Percentiles rank a stretch among this genome's conserved stretches.
These are phyloP conservation scores for Ancistrus triradiatus DNA, from an alignment of 2,113 vertebrate genomes.

Conservation along the genomic window DNA sequence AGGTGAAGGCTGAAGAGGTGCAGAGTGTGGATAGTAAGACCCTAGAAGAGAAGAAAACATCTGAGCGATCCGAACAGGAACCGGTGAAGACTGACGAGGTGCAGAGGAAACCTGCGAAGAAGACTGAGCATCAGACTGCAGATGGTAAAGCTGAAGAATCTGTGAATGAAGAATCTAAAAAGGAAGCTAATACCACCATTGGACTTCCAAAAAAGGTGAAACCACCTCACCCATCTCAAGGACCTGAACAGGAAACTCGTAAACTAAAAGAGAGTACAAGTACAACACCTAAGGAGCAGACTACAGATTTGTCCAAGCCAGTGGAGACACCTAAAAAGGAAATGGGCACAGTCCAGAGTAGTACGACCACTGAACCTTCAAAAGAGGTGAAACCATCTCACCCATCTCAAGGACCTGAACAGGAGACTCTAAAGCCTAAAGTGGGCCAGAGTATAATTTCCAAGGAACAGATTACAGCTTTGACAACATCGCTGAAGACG, in stretches of 20 bases:
- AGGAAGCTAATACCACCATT: background rate
- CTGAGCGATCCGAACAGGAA: background rate
- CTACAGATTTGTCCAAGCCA: too few relatives aligned
- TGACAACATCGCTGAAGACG: background rate
- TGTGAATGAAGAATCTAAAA: background rate
- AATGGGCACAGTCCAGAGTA: slow-evolving; percentile 10
- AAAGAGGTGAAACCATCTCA: background rate
- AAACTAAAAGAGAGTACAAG: background rate
- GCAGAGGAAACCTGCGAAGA: background rate
- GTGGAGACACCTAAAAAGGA: slow-evolving; percentile 1
- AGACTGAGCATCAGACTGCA: background rate
- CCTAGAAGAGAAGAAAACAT: background rate
- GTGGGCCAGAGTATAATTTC: too few relatives aligned
- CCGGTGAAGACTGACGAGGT: background rate
- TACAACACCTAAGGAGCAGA: too few relatives aligned
- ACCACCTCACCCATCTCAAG: background rate
- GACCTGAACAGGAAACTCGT: slow-evolving; percentile 9
- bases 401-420: slow-evolving; percentile 1
- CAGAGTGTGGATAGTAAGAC: background rate
- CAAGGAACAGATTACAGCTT: too few relatives aligned
- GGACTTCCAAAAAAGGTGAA: background rate
- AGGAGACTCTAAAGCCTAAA: background rate
- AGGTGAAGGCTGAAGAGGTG: too few relatives aligned
- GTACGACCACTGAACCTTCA: background rate
- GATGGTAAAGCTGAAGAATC: background rate